phyloP scores from a whole-genome alignment of 2,888 invertebrate species.

The Eupithecia exiguata region DNA sequence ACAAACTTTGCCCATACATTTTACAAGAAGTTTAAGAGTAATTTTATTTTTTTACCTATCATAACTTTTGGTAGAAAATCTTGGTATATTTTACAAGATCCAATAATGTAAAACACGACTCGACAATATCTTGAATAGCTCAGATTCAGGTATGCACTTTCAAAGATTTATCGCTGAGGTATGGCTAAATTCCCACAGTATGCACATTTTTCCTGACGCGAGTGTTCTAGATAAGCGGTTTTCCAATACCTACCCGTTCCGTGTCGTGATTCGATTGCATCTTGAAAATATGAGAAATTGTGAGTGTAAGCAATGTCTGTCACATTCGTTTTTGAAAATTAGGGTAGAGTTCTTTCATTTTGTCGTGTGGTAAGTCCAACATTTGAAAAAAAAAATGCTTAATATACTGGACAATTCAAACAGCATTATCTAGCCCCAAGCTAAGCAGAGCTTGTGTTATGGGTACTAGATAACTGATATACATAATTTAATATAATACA shows the following conservation, averaged over 20 bases:
- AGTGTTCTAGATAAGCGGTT: neutral
- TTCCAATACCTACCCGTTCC: neutral
- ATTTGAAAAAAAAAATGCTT: too few species aligned
- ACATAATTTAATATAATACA: too few species aligned
- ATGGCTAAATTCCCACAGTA: neutral
- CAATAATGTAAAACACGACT: neutral
- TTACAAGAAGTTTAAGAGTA: too few species aligned
- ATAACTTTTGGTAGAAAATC: too few species aligned
- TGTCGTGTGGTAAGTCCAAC: neutral
- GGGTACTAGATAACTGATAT: too few species aligned
- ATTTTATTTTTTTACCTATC: too few species aligned
- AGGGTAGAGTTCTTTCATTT: neutral
- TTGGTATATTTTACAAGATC: neutral
- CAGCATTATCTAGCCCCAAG: too few species aligned
- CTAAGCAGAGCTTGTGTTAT: too few species aligned
- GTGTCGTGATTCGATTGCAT: neutral
- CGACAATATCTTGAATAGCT: neutral
- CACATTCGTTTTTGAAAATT: neutral
- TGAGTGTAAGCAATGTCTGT: neutral
- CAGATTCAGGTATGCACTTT: neutral
- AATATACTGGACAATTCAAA: too few species aligned
- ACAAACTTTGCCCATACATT: too few species aligned
- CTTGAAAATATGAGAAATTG: neutral
- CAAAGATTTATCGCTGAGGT: neutral
- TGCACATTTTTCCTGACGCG: neutral